Conservation (phyloP, 2,888 invertebrate species). For the Syritta pipiens region DNA sequence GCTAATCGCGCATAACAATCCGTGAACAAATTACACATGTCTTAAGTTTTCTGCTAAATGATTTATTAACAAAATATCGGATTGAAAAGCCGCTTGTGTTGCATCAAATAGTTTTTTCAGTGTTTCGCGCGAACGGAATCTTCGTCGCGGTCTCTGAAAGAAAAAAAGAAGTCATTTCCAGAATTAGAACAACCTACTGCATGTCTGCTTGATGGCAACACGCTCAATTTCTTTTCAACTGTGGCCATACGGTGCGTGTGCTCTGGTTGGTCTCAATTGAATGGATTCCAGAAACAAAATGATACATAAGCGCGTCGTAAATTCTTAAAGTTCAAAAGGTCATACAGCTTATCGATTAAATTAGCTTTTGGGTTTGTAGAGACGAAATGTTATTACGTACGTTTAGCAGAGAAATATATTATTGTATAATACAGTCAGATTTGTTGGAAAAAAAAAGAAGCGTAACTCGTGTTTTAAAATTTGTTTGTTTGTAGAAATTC, state of each 20-base stretch:
- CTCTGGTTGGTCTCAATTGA: background rate
- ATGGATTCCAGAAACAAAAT: background rate
- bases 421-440: too few species aligned
- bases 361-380: too few species aligned
- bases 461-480: too few species aligned
- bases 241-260: conserved; percentile 1
- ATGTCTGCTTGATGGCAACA: conserved; percentile 3
- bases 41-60: conserved; percentile 35
- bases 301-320: too few species aligned
- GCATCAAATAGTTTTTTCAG: conserved; percentile 26
- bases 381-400: too few species aligned
- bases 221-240: conserved; percentile 13
- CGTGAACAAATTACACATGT: conserved; percentile 5
- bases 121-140: background rate
- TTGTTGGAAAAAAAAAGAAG: too few species aligned
- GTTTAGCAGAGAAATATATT: too few species aligned
- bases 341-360: background rate
- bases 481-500: too few species aligned
- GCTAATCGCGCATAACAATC: background rate
- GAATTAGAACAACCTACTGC: conserved; percentile 50
- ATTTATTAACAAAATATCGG: background rate
- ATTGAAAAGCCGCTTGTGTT: too few species aligned
- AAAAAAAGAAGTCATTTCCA: conserved; percentile 46
- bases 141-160: conserved; percentile 1
- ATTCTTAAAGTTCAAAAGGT: background rate